Evolutionary conservation across 2,888 invertebrate genomes (phyloP), one percentile per base, ranked within the genome.

Genomic region (Panorpa germanica): DNA sequence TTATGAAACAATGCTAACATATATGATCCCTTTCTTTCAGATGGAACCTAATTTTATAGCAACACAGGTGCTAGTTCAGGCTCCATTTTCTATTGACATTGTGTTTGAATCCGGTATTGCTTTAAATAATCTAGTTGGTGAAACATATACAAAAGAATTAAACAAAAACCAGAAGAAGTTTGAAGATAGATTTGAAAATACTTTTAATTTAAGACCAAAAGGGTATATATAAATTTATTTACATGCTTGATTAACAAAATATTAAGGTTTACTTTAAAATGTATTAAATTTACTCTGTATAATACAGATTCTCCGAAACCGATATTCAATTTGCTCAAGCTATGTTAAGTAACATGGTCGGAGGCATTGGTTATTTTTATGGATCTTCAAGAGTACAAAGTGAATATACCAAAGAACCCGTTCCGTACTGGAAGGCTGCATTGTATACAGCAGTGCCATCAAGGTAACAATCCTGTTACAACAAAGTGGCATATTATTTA

Each of bases 281-380:
- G 9, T 25, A 25, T 4, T 3, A 25, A 11, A 11, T n/a, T 13
- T 11, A n/a, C 3, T 11, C 14, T 3, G n/a, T n/a, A n/a, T n/a
- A n/a, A n/a, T 42, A 3, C 45, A 66, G 66, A 1, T 72, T 65
- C 37, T 49, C 55, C 0, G 50, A 66, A 3, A 62, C 70, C 9
- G 70, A 77, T 34, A 63, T 88, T 25, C 45, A 51, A 1, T 73
- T 82, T 49, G 95, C 90, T 0, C 71, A 78, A 45, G 73, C 82
- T 12, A 82, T 82, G 0, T 50, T 96, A 28, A 88, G 93, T 35
- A 96, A 95, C 50, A 74, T 96, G 76, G 43, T 98, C 1, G 98
- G 98, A 0, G 81, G 95, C 2, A 75, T 99, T 34, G 96, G 98
- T 0, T 96, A 95, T 50, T 98, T 96, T 57, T 83, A 90, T 54